Conservation (phyloP, 2,113 vertebrate genomes). For the Campylomormyrus numenius region DNA sequence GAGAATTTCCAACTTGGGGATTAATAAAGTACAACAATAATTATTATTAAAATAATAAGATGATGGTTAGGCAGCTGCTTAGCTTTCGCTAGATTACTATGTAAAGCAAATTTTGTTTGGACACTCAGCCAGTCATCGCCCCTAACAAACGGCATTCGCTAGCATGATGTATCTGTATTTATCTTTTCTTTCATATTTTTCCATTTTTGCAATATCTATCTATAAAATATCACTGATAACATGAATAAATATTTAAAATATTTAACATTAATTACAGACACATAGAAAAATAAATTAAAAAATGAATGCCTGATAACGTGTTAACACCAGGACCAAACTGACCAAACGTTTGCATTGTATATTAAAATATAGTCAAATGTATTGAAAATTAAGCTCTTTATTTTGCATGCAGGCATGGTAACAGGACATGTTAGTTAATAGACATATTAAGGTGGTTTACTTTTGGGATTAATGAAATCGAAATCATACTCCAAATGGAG, state of each 20-base stretch:
- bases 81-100: no score
- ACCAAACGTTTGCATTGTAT: neutral
- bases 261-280: neutral
- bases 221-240: neutral
- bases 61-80: no score
- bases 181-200: no score
- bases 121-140: no score
- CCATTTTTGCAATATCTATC: no score
- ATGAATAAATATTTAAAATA: neutral
- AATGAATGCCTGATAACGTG: neutral
- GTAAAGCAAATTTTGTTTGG: no score
- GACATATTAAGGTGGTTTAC: neutral
- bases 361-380: neutral
- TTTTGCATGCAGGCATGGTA: neutral
- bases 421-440: neutral
- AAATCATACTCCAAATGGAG: neutral
- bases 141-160: no score
- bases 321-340: no score
- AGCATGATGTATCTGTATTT: no score
- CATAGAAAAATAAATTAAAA: neutral
- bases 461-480: neutral
- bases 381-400: neutral
- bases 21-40: no score
- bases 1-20: no score
- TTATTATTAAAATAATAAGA: no score